Base-by-base conservation (phyloP, 2,888 invertebrate genomes). In the Dasysyrphus albostriatus region DNA sequence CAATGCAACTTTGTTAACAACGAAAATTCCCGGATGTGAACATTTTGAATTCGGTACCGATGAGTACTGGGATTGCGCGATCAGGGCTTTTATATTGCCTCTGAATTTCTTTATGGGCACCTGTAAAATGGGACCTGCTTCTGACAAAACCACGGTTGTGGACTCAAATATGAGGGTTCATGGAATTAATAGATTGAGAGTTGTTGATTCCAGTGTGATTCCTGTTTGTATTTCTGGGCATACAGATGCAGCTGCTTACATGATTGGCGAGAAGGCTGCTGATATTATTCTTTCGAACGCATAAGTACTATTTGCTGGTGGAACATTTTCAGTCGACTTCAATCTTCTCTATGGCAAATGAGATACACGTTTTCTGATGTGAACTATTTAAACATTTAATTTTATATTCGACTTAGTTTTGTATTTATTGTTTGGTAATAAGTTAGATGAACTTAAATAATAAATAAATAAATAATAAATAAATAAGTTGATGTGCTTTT, bases 191-290 rank as follows among this genome's bases (percentile, higher is more conserved):
- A 93, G 93, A 3, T 90, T 95, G 77, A 93, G 96, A 32, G 95
- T 96, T 0, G 95, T 93, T 0, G 95, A 96, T 90, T 94, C 95
- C 3, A 95, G 96, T 88, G 92, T 96, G 37, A 94, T 95, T 89
- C 95, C 95, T 0, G 92, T 93, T 7, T 93, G 94, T 5, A 91
- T 94, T 12, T 94, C 94, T 0, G 94, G 95, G 0, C 95, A 96
- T 89, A 95, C 95, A 1, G 94, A 95, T 90, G 95, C 95, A 0
- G 95, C 95, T 0, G 94, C 95, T 0, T 94, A 95, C 88, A 95
- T 96, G 94, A 94, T 96, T 63, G 96, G 95, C 0, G 96, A 96
- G 91, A 96, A 95, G 90, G 95, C 94, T 1, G 94, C 95, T 0
- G 95, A 96, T 90, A 92, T 96, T 39, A 39, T 39, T 4, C 10